Evolutionary conservation across 1,140 invertebrate genomes (phyloP), one percentile per base, ranked within the genome.

Genomic region (Hylaeus anthracinus): DNA sequence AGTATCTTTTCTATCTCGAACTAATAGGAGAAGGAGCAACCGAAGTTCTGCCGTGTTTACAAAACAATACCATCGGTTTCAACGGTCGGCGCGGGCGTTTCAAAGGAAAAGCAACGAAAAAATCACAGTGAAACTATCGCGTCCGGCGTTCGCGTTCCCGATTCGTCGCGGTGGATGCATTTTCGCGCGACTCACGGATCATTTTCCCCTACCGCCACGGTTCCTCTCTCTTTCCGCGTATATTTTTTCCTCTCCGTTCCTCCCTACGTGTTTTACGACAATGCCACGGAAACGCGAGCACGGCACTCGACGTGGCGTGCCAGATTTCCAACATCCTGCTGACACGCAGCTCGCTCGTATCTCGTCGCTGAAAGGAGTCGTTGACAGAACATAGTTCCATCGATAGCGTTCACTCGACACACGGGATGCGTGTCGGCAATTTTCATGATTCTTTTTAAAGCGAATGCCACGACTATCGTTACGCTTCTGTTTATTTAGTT

Each of bases 221-320:
- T 2, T 2, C 5, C 45, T 53, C 51, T 79, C 77, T 82, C 75
- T 73, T 79, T 72, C 75, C 82, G 86, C 84, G 83, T 88, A 89
- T 90, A 89, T 91, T 88, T 91, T 88, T 84, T 79, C 75, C 70
- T 9, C 41, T 10, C 37, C 39, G 10, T 48, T 6, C 5, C 51
- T 45, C 53, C 12, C 14, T 64, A 51, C 55, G 26, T 41, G 14
- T 58, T 48, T 78, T 70, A 83, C 74, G 82, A 91, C 91, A 92
- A 92, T 91, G 84, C 85, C 88, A 82, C 90, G 89, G 91, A 92
- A 92, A 91, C 74, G 83, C 90, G 90, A 91, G 85, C 89, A 81
- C 72, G 84, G 73, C 83, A 58, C 56, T 85, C 86, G 83, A 77
- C 84, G 82, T 88, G 84, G 82, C 89, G 86, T 88, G 84, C 88